Evolutionary conservation across 2,888 invertebrate species (phyloP).

Genomic region (Eudasyphora cyanicolor): DNA sequence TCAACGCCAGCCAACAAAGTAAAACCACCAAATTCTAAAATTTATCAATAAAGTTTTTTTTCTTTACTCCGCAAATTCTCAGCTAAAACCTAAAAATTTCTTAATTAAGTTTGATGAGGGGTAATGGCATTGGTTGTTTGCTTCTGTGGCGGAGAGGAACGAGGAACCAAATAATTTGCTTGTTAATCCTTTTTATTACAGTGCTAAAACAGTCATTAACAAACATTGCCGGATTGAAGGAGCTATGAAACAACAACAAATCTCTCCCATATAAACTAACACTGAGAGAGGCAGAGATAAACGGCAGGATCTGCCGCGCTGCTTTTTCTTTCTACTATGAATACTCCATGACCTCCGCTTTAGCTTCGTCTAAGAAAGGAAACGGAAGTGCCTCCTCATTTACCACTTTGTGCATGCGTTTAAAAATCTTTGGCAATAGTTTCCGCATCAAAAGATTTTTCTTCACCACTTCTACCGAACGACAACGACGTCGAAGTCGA

Average conservation of each 20-base stretch:
- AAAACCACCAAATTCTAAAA: slow-evolving; percentile 62
- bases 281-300: slow-evolving; percentile 31
- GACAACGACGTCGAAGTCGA: background rate
- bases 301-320: slow-evolving; percentile 49
- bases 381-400: background rate
- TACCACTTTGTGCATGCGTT: background rate
- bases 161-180: slow-evolving; percentile 55
- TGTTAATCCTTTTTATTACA: slow-evolving; percentile 61
- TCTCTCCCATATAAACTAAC: too few species aligned
- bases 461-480: too few species aligned
- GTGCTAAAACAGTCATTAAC: slow-evolving; percentile 59
- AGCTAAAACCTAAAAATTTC: slow-evolving; percentile 57
- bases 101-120: slow-evolving; percentile 56
- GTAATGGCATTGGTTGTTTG: background rate
- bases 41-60: slow-evolving; percentile 55
- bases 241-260: too few species aligned
- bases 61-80: background rate
- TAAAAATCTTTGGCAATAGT: slow-evolving; percentile 62
- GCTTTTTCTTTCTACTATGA: background rate
- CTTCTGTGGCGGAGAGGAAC: background rate
- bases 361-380: slow-evolving; percentile 4
- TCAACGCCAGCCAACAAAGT: slow-evolving; percentile 52
- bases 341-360: background rate
- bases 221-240: slow-evolving; percentile 22
- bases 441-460: slow-evolving; percentile 61